These are phyloP conservation scores for Lethenteron reissneri DNA, from an alignment of 2,113 vertebrate genomes.

Conservation along the genomic window DNA sequence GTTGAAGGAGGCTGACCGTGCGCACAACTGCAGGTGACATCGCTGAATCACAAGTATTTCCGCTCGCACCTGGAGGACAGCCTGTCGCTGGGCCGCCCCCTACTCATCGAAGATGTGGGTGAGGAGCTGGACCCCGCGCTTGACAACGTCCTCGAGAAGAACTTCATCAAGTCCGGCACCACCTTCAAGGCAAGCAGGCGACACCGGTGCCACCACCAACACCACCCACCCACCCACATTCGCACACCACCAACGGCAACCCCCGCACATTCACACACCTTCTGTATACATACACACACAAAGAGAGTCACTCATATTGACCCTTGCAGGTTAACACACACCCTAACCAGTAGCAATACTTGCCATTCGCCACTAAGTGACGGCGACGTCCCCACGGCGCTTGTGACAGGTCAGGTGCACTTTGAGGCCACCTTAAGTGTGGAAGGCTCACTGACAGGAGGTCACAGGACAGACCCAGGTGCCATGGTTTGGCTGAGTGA, in stretches of 20 bases:
- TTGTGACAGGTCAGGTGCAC: too few species aligned
- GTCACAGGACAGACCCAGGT: too few species aligned
- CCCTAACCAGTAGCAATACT: too few species aligned
- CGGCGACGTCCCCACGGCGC: too few species aligned
- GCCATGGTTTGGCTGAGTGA: too few species aligned
- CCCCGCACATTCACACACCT: not conserved
- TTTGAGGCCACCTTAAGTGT: too few species aligned
- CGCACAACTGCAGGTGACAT: conserved; percentile 26
- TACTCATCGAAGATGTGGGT: conserved; percentile 47
- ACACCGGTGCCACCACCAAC: too few species aligned
- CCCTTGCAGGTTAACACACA: not conserved
- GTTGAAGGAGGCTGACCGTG: not conserved
- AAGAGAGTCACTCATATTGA: not conserved
- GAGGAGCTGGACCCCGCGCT: conserved; percentile 47
- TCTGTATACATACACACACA: not conserved
- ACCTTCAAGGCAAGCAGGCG: conserved; percentile 28
- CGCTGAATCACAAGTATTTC: conserved; percentile 46
- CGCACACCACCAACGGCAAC: not conserved
- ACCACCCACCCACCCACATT: too few species aligned
- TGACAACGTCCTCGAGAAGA: conserved; percentile 54
- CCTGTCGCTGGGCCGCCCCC: conserved; percentile 36
- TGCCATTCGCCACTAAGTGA: too few species aligned
- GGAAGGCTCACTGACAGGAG: too few species aligned
- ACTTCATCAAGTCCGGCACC: conserved; percentile 49
- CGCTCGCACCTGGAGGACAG: conserved; percentile 38